Evolutionary conservation across 2,888 invertebrate genomes (phyloP).

Genomic region (Perithous albicinctus): DNA sequence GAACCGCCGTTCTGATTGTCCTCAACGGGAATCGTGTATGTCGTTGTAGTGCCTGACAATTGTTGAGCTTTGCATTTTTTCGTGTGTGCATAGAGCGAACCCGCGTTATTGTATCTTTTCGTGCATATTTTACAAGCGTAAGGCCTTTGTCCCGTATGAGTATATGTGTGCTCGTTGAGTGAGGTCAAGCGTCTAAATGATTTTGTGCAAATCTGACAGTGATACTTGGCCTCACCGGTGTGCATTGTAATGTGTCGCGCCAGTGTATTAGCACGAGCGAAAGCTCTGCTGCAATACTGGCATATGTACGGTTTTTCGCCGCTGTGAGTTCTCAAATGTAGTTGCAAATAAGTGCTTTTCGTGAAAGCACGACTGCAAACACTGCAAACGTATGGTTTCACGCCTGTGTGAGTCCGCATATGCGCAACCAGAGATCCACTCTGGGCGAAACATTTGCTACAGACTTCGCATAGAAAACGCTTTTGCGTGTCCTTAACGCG

Average conservation of each 20-base stretch:
- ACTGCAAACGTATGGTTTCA: constrained; percentile 82
- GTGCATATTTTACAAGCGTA: constrained; percentile 82
- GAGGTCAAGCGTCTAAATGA: constrained; percentile 81
- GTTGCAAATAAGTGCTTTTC: constrained; percentile 81
- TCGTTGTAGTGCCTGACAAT: constrained; percentile 61
- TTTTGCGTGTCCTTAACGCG: constrained; percentile 80
- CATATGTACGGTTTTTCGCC: constrained; percentile 83
- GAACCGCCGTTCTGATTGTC: constrained; percentile 62
- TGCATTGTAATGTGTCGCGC: constrained; percentile 83
- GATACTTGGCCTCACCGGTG: constrained; percentile 82
- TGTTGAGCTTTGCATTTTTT: constrained; percentile 82
- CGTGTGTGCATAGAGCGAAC: constrained; percentile 80
- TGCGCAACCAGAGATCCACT: constrained; percentile 82
- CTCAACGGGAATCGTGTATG: constrained; percentile 64
- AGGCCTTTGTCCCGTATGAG: constrained; percentile 82
- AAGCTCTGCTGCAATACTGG: constrained; percentile 81
- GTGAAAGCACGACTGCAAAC: constrained; percentile 81
- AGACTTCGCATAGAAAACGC: constrained; percentile 81
- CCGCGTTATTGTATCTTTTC: constrained; percentile 75
- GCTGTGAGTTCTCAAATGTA: constrained; percentile 81
- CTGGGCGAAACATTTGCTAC: constrained; percentile 82
- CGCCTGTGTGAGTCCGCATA: constrained; percentile 82
- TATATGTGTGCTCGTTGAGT: constrained; percentile 81
- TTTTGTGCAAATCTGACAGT: constrained; percentile 81
- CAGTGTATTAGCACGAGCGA: constrained; percentile 81